phyloP scores from a whole-genome alignment of 23 tunicate genomes.

The Pegea sp. region DNA sequence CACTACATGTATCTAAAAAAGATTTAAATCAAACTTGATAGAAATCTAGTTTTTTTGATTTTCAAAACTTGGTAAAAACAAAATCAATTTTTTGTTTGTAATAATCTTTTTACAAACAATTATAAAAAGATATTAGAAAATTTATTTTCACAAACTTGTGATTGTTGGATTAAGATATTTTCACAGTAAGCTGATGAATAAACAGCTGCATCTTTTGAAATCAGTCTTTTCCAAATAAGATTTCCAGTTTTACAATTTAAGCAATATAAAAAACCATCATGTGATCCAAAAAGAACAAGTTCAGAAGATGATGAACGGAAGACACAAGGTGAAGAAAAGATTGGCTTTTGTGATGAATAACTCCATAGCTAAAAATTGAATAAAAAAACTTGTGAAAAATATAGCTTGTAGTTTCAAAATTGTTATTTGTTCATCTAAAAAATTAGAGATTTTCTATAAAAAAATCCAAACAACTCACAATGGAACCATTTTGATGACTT shows the following conservation, averaged over 20 bases:
- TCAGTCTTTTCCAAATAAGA: slow-evolving; percentile 14
- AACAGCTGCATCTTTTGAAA: slow-evolving; percentile 15
- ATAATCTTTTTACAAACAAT: no score
- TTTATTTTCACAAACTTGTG: no score
- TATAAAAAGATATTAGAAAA: no score
- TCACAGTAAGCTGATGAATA: slow-evolving; percentile 2
- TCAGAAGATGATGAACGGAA: neutral
- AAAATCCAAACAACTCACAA: slow-evolving; percentile 7
- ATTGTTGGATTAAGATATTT: neutral
- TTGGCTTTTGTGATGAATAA: slow-evolving; percentile 8
- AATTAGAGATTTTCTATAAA: neutral
- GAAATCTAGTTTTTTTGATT: no score
- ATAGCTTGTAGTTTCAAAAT: neutral
- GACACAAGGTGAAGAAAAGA: slow-evolving; percentile 46
- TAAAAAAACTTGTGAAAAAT: neutral
- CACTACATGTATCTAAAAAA: no score
- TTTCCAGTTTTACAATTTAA: slow-evolving; percentile 11
- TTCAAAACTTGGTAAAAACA: no score
- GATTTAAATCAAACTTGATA: no score
- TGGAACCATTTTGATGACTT: slow-evolving; percentile 4
- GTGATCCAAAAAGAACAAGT: slow-evolving; percentile 34
- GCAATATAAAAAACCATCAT: slow-evolving; percentile 54
- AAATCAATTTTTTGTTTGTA: no score
- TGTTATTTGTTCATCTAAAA: neutral
- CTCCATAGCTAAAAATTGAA: slow-evolving; percentile 14